A percentile compares a stretch with the other conserved stretches of the same genome.
phyloP scores from a whole-genome alignment of 1,140 invertebrate species.

The Drosophila quadrilineata region DNA sequence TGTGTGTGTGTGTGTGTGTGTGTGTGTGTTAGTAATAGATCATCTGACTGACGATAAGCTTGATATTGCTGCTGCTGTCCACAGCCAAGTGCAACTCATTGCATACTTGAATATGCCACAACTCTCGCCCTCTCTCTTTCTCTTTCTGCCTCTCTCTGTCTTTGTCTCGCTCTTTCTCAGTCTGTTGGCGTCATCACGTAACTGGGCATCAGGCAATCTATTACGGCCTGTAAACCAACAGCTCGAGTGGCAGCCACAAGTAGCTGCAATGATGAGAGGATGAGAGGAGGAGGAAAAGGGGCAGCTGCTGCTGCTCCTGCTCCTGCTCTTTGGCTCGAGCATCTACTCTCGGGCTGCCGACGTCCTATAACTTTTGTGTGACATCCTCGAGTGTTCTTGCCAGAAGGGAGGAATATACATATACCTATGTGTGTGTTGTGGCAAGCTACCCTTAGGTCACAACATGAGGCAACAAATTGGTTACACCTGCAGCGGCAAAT shows the following conservation, averaged over 20 bases:
- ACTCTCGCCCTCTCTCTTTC: no score
- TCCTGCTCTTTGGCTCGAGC: neutral
- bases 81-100: no score
- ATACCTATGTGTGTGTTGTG: no score
- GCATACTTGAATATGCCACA: no score
- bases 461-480: slow-evolving; percentile 53
- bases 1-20: neutral
- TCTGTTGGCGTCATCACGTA: slow-evolving; percentile 12
- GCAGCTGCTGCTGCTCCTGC: no score
- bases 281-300: neutral
- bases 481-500: slow-evolving; percentile 55
- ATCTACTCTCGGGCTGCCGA: no score
- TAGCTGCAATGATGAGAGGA: no score
- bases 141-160: no score
- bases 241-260: no score
- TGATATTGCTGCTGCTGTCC: slow-evolving; percentile 1
- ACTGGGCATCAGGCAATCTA: neutral
- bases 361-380: slow-evolving; percentile 26
- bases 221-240: neutral
- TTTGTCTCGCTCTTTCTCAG: no score
- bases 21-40: slow-evolving; percentile 19
- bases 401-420: neutral
- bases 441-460: no score
- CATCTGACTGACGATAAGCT: slow-evolving; percentile 21
- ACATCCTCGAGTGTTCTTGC: slow-evolving; percentile 22